A percentile compares a stretch with the other conserved stretches of the same genome.
Evolutionary conservation across 2,797 vertebrate species (phyloP).

Genomic region (Melanotaenia trifasciata): DNA sequence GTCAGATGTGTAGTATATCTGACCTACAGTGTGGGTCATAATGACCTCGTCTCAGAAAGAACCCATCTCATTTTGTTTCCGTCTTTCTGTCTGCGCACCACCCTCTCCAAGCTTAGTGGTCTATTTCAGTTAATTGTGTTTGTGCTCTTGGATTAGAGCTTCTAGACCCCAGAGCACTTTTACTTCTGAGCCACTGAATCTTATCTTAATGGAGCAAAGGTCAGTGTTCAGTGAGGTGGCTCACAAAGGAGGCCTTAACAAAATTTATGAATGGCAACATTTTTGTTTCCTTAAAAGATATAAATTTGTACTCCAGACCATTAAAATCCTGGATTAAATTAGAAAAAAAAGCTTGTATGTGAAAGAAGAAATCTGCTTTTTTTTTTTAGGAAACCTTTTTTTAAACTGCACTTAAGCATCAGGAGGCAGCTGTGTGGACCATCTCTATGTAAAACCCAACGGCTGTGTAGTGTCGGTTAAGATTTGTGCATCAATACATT

Average conservation of each 20-base stretch:
- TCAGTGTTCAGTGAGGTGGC: conserved; percentile 7
- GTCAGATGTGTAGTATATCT: background rate
- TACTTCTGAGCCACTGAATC: conserved; percentile 43
- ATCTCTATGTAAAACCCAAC: background rate
- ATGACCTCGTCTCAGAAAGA: background rate
- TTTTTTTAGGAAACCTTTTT: background rate
- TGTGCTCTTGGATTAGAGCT: conserved; percentile 53
- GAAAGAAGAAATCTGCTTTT: no score
- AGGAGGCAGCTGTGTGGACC: no score
- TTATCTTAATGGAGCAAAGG: background rate
- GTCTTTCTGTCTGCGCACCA: conserved; percentile 39
- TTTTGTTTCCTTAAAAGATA: background rate
- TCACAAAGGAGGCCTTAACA: no score
- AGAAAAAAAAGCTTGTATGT: no score
- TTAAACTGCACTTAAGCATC: background rate
- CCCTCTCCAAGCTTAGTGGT: conserved; percentile 53
- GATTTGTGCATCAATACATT: background rate
- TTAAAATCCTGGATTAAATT: background rate
- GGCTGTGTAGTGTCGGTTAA: background rate
- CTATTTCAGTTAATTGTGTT: conserved; percentile 54
- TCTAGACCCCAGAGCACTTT: conserved; percentile 31
- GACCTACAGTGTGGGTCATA: conserved; percentile 29
- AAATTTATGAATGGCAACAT: background rate
- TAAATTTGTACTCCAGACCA: background rate
- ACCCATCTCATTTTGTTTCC: conserved; percentile 30